phyloP scores from a whole-genome alignment of 2,888 invertebrate species.

The Dione juno region DNA sequence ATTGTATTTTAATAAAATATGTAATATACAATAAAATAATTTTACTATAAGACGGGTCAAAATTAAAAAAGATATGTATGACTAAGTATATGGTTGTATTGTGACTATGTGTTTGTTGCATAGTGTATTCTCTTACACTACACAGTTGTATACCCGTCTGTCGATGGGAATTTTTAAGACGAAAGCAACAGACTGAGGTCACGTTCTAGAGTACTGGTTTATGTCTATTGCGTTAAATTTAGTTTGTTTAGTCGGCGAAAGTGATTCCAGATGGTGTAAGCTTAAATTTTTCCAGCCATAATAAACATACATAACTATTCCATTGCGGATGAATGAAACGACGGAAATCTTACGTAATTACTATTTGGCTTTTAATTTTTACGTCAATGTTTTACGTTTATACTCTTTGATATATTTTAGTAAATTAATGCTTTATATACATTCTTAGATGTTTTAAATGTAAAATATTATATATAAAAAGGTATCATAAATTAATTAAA shows the following conservation, averaged over 20 bases:
- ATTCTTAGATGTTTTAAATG: no score
- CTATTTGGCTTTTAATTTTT: slow-evolving; percentile 25
- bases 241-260: slow-evolving; percentile 59
- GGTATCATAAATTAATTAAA: no score
- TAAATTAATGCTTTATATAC: no score
- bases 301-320: slow-evolving; percentile 45
- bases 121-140: slow-evolving; percentile 16
- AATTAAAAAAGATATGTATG: no score
- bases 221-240: slow-evolving; percentile 56
- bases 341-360: slow-evolving; percentile 17
- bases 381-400: slow-evolving; percentile 9
- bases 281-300: slow-evolving; percentile 42
- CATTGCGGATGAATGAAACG: slow-evolving; percentile 44
- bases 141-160: slow-evolving; percentile 53
- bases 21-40: no score
- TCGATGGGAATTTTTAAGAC: slow-evolving; percentile 51
- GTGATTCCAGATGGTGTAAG: slow-evolving; percentile 56
- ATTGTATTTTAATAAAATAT: no score
- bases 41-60: no score
- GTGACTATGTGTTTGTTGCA: no score
- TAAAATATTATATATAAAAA: no score
- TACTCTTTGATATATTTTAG: no score
- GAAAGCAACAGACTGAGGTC: slow-evolving; percentile 54
- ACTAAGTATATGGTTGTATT: no score
- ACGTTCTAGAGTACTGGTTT: slow-evolving; percentile 54